Evolutionary conservation across 2,888 invertebrate species (phyloP), one percentile per base, ranked within the genome.

Genomic region (Xylota segnis): DNA sequence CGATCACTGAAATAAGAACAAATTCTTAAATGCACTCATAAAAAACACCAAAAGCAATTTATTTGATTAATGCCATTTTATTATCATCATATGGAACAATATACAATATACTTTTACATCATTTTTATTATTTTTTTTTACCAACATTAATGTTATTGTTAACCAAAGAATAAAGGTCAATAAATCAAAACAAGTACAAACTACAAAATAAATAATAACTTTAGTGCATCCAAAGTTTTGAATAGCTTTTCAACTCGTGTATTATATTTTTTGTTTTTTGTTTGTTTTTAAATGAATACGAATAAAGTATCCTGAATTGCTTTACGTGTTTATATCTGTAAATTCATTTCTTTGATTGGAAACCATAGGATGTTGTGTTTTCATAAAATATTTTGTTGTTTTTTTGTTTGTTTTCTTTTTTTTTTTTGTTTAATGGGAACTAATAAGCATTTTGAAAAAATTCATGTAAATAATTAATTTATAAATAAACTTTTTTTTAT

Each of bases 31-130:
- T 1, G 34, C 10, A 14, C 5, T 23, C 23, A 43, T 16, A 45
- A 50, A 47, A 18, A 50, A 14, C 14, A 2, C 4, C 18, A 47
- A 18, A 32, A 23, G 6, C 4, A 59, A 34, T 75, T 84, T 84
- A 81, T 82, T 86, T 82, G 86, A 86, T 86, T 86, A 82, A 86
- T 82, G 81, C 76, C 71, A 66, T 77, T 86, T 86, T 86, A 86
- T 86, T 86, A 86, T 86, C 71, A 81, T 81, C 82, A 86, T 86
- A 86, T 86, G 82, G 82, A 86, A 86, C 86, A 86, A 86, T 86
- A 63, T 76, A 82, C 75, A 81, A 65, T 82, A 76, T 81, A 76
- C 75, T 76, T 84, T 76, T 82, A 86, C 86, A 86, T 72, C 16
- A 47, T 72, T 79, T 70, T 63, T 58, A 23, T 23, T 23, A 23